These are phyloP conservation scores for Premnoplex brunnescens DNA, from an alignment of 2,797 vertebrate species.

Conservation along the genomic window DNA sequence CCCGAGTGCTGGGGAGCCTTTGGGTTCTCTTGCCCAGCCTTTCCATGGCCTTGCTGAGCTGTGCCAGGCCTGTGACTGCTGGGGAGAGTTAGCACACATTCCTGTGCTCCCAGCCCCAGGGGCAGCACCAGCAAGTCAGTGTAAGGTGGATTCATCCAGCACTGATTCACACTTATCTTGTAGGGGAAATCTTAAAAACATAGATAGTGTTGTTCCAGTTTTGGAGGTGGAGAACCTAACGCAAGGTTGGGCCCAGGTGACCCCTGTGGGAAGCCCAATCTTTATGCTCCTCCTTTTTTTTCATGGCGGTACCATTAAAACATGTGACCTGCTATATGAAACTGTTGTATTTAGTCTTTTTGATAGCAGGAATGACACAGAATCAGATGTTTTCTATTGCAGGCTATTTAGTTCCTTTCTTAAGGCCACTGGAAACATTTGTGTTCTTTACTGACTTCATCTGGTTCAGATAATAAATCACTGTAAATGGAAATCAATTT, in stretches of 20 bases:
- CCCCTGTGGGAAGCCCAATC: neutral
- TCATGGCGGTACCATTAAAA: neutral
- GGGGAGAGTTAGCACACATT: neutral
- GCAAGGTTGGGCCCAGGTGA: neutral
- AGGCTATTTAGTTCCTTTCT: neutral
- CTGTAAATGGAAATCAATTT: neutral
- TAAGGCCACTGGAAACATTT: neutral
- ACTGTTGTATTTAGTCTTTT: neutral
- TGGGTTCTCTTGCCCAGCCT: neutral
- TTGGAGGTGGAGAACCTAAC: neutral
- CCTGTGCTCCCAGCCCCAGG: neutral
- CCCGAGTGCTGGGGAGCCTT: neutral
- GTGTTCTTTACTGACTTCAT: neutral
- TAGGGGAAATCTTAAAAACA: neutral
- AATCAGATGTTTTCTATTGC: neutral
- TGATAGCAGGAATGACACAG: neutral
- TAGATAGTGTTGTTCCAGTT: accelerated
- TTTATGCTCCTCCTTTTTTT: neutral
- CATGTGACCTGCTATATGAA: neutral
- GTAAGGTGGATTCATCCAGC: neutral
- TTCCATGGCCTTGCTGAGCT: neutral
- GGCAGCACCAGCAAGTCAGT: neutral
- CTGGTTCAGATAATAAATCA: neutral
- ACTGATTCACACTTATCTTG: neutral
- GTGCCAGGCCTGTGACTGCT: neutral